A percentile compares a stretch with the other conserved stretches of the same genome.
phyloP scores from a whole-genome alignment of 2,113 vertebrate genomes.

The Stercorarius parasiticus region DNA sequence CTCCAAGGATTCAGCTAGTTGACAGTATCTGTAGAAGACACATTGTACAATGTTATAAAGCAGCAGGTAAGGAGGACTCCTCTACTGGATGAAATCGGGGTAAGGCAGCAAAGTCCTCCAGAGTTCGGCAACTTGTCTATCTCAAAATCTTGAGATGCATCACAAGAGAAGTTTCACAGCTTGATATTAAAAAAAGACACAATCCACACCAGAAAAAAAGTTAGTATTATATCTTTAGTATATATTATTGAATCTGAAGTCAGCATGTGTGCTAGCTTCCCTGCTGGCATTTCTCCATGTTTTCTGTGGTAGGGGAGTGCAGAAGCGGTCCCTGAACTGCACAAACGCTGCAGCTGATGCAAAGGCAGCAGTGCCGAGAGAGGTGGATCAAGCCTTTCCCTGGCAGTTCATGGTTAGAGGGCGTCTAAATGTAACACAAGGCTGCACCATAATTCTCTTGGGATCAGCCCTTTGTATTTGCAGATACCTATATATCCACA shows the following conservation, averaged over 20 bases:
- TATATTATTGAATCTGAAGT: background rate
- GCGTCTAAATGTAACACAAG: background rate
- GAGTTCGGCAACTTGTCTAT: background rate
- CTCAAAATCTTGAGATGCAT: background rate
- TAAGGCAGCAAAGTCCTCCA: background rate
- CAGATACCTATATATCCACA: background rate
- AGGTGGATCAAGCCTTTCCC: background rate
- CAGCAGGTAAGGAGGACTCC: background rate
- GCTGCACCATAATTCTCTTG: fast-evolving
- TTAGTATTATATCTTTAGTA: background rate
- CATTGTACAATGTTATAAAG: background rate
- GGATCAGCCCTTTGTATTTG: background rate
- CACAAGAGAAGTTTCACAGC: background rate
- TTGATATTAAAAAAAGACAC: background rate
- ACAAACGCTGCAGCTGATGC: background rate
- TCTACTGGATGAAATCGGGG: background rate
- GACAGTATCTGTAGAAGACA: fast-evolving
- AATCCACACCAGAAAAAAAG: background rate
- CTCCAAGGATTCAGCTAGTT: background rate
- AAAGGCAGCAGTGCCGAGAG: background rate
- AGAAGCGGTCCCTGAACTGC: background rate
- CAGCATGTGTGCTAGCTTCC: background rate
- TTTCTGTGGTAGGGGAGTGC: background rate
- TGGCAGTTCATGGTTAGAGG: background rate
- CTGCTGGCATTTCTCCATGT: background rate